Evolutionary conservation across 2,113 vertebrate genomes (phyloP), one percentile per base, ranked within the genome.

Genomic region (Parotia lawesii): DNA sequence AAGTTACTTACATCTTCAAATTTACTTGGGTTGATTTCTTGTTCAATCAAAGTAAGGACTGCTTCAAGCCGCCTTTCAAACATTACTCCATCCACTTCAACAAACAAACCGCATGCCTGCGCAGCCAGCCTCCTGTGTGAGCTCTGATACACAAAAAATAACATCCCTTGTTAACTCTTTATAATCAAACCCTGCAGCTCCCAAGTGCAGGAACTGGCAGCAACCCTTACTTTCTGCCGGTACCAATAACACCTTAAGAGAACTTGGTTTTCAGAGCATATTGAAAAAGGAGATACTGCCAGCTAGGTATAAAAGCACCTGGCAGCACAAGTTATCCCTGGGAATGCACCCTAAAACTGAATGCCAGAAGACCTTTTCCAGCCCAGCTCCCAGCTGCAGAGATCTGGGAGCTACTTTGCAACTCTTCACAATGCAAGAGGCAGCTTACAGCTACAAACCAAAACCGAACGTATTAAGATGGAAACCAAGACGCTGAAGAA

Each of bases 61-160:
- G 96, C 79, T 33, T 97, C 97, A 58, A 99, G 96, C 14, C 98
- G 98, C 40, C 93, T 96, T 89, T 97, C 94, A 94, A 99, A 99
- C 65, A 97, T 95, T 23, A 98, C 95, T 67, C 98, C 98, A 38
- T 99, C 98, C 31, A 98, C 98, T 97, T 99, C 99, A 67, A 98
- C 99, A 66, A 99, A 99, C 74, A 99, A 97, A 23, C 99, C 99
- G 6, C 99, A 99, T 1, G 98, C 82, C 91, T 99, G 98, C 62
- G 98, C 98, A 15, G 99, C 99, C 40, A 99, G 95, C 40, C 99
- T 98, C 71, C 97, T 97, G 85, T 98, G 97, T 54, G 95, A 96
- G 64, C 96, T 93, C 99, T 99, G 89, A 19, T 87, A 77, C 40
- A 80, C 38, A 86, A 83, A 69, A 64, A 83, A 5, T 10, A 74